Evolutionary conservation across 1,140 invertebrate species (phyloP).

Genomic region (Drosophila grimshawi): DNA sequence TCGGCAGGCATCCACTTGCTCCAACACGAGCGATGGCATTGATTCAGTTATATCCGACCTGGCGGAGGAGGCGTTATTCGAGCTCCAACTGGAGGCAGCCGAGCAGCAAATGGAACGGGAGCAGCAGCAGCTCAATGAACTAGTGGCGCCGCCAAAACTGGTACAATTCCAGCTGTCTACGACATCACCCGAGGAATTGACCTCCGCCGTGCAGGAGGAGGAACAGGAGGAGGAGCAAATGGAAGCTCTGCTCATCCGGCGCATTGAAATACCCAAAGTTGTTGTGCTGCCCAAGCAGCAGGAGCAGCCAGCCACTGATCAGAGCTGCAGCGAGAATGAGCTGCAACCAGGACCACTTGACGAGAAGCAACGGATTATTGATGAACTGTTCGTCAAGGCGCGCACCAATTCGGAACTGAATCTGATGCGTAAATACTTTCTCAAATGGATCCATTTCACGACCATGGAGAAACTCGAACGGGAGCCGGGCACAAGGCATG

Average conservation of each 20-base stretch:
- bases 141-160: constrained; percentile 35
- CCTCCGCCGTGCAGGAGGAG: not conserved
- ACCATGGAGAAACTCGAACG: constrained; percentile 76
- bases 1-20: constrained; percentile 67
- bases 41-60: constrained; percentile 81
- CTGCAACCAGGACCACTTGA: constrained; percentile 7
- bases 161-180: constrained; percentile 64
- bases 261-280: constrained; percentile 65
- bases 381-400: constrained; percentile 60
- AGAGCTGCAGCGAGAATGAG: constrained; percentile 36
- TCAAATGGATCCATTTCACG: constrained; percentile 81
- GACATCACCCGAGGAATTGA: constrained; percentile 12
- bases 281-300: constrained; percentile 49
- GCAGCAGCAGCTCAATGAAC: constrained; percentile 13
- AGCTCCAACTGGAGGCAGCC: constrained; percentile 73
- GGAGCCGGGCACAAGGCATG: constrained; percentile 43
- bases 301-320: not conserved
- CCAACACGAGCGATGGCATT: constrained; percentile 79
- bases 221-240: not conserved
- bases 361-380: constrained; percentile 75
- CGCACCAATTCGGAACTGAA: constrained; percentile 43
- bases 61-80: constrained; percentile 73
- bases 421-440: constrained; percentile 81
- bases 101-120: constrained; percentile 53
- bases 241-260: constrained; percentile 60